Conservation (phyloP, 2,797 vertebrate genomes). For the Chrysocyon brachyurus region DNA sequence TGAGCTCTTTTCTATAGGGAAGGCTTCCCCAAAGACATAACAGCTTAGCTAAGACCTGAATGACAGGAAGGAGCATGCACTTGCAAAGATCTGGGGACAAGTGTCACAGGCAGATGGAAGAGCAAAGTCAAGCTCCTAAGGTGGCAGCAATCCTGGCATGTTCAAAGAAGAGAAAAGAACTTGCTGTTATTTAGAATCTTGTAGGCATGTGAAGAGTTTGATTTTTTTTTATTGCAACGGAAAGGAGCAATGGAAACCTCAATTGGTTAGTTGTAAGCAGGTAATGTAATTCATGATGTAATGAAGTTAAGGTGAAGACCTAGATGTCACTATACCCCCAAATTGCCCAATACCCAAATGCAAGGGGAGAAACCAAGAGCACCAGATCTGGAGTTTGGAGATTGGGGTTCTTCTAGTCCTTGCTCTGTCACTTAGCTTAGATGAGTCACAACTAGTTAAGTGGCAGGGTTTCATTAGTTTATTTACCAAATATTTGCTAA, state of each 20-base stretch:
- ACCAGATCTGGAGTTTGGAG: neutral
- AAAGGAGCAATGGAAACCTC: neutral
- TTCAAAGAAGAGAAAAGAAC: neutral
- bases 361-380: neutral
- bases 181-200: neutral
- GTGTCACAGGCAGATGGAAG: neutral
- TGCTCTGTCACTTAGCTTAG: neutral
- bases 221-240: neutral
- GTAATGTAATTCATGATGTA: neutral
- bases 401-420: neutral
- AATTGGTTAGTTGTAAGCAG: neutral
- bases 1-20: neutral
- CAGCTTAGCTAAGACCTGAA: neutral
- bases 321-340: neutral
- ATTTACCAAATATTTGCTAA: neutral
- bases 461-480: neutral
- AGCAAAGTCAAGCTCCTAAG: neutral
- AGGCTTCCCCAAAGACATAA: neutral
- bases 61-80: neutral
- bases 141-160: neutral
- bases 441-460: neutral
- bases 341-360: neutral
- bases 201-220: neutral
- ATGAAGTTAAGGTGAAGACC: neutral
- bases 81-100: neutral